phyloP scores from a whole-genome alignment of 1,140 invertebrate species.

The Leptopilina boulardi region DNA sequence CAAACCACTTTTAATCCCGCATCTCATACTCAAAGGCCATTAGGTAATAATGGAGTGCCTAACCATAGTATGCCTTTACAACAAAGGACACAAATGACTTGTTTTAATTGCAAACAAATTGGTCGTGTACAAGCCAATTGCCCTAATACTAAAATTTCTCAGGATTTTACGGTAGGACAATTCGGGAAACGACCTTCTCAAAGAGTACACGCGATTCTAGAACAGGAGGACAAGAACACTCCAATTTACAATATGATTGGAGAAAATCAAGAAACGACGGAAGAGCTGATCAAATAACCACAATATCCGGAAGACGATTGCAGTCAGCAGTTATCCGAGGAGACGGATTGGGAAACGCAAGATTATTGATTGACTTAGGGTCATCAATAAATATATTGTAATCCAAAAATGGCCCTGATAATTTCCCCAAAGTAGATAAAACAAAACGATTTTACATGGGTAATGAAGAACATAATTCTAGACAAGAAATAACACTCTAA shows the following conservation, averaged over 20 bases:
- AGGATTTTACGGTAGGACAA: not conserved
- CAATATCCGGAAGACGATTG: not conserved
- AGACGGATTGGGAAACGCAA: not conserved
- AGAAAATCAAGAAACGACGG: no score
- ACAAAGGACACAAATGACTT: not conserved
- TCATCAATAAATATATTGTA: not conserved
- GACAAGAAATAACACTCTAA: not conserved
- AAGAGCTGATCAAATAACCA: not conserved
- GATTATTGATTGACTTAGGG: not conserved
- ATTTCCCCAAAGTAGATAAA: not conserved
- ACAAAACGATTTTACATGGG: not conserved
- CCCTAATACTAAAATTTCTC: not conserved
- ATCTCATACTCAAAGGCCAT: not conserved
- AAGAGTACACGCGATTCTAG: not conserved
- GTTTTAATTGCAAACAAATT: not conserved
- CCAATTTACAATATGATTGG: not conserved
- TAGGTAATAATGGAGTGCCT: not conserved
- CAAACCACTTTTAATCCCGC: no score
- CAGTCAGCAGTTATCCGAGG: not conserved
- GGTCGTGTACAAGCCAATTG: not conserved
- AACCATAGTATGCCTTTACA: not conserved
- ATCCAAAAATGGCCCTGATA: not conserved
- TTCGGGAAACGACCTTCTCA: not conserved
- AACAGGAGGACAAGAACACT: not conserved
- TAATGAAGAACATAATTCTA: not conserved